These are phyloP conservation scores for Edolisoma coerulescens DNA, from an alignment of 2,113 vertebrate genomes.

Conservation along the genomic window DNA sequence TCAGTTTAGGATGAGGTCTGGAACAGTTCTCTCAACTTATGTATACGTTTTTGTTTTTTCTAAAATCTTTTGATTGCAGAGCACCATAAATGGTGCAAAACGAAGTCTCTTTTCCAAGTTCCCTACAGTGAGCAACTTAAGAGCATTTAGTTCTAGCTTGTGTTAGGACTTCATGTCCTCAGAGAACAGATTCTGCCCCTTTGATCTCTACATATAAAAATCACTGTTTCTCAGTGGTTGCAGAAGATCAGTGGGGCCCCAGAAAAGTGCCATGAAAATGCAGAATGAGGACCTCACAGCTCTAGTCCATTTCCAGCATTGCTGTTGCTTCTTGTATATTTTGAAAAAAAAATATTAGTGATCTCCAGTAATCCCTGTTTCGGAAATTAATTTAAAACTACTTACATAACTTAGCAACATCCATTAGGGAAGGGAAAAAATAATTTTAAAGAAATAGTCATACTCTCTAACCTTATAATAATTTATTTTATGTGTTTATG, in stretches of 20 bases:
- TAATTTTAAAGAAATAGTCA: not conserved
- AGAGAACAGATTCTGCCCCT: constrained; percentile 1
- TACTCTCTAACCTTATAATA: not conserved
- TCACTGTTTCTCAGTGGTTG: not conserved
- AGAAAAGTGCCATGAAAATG: not conserved
- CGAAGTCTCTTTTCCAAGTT: constrained; percentile 26
- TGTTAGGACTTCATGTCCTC: not conserved
- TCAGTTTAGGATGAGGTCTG: not conserved
- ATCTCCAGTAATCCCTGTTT: not conserved
- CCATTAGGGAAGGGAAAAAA: not conserved
- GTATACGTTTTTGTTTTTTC: not conserved
- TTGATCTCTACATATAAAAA: constrained; percentile 40
- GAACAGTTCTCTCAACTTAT: not conserved
- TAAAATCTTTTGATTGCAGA: not conserved
- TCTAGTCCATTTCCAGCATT: not conserved
- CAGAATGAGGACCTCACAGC: accelerated
- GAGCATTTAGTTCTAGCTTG: not conserved
- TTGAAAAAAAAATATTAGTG: not conserved
- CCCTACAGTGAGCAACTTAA: constrained; percentile 1
- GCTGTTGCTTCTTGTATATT: not conserved
- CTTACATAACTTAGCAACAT: not conserved
- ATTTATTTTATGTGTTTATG: not conserved
- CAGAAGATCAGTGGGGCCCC: not conserved
- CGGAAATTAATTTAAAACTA: not conserved
- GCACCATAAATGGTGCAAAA: not conserved